These are phyloP conservation scores for Agrotis ipsilon DNA, from an alignment of 2,888 invertebrate species.

Conservation along the genomic window DNA sequence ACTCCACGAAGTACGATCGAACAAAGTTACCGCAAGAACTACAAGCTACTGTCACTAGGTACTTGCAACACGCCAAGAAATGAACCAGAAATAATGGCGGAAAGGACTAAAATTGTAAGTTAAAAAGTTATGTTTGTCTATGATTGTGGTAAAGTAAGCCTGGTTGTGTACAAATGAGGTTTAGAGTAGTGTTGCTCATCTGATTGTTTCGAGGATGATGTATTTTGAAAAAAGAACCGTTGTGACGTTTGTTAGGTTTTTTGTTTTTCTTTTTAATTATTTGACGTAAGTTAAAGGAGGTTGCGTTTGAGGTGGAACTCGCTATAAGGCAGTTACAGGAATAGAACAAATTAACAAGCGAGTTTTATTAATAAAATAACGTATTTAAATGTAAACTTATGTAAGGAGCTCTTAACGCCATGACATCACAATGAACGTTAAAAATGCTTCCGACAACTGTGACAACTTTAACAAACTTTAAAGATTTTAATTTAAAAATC, in stretches of 20 bases:
- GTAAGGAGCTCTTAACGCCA: slow-evolving; percentile 19
- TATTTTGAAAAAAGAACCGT: slow-evolving; percentile 38
- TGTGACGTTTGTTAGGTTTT: slow-evolving; percentile 38
- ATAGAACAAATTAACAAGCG: slow-evolving; percentile 34
- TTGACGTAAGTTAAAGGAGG: slow-evolving; percentile 20
- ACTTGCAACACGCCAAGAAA: slow-evolving; percentile 80
- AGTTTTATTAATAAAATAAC: slow-evolving; percentile 32
- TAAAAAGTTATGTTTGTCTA: slow-evolving; percentile 42
- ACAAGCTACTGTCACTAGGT: slow-evolving; percentile 77
- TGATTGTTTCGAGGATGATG: slow-evolving; percentile 32
- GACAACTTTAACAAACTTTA: slow-evolving; percentile 29
- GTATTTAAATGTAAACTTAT: slow-evolving; percentile 28
- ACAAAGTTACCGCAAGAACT: slow-evolving; percentile 87
- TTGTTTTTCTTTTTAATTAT: slow-evolving; percentile 26
- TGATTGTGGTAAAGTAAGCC: slow-evolving; percentile 45
- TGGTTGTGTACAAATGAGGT: slow-evolving; percentile 60
- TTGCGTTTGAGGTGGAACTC: slow-evolving; percentile 19
- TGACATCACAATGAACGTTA: slow-evolving; percentile 24
- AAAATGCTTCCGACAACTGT: slow-evolving; percentile 13
- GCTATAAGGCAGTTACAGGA: slow-evolving; percentile 12
- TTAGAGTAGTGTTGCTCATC: slow-evolving; percentile 45
- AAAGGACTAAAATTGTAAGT: slow-evolving; percentile 50
- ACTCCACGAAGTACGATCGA: slow-evolving; percentile 89
- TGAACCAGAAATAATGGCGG: slow-evolving; percentile 63
- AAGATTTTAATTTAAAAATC: slow-evolving; percentile 6